These are phyloP conservation scores for Oxyruncus cristatus DNA, from an alignment of 2,113 vertebrate species.

Conservation along the genomic window DNA sequence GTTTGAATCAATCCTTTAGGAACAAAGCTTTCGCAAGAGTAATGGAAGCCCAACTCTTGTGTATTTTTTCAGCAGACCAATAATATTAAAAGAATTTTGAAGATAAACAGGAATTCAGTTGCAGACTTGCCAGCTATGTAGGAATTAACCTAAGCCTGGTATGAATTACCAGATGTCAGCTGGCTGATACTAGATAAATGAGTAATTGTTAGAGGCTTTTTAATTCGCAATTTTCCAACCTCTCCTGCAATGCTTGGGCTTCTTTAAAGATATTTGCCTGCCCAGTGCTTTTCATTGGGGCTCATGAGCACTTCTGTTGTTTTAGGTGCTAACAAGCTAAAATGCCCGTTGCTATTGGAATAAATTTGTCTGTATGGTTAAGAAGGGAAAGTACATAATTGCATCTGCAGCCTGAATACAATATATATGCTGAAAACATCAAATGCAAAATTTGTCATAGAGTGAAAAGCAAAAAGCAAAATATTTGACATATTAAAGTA, in stretches of 20 bases:
- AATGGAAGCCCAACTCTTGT: not conserved
- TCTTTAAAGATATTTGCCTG: not conserved
- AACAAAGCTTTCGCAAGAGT: slow-evolving; percentile 7
- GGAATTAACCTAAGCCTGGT: slow-evolving; percentile 52
- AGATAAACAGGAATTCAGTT: slow-evolving; percentile 48
- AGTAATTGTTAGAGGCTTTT: slow-evolving; percentile 43
- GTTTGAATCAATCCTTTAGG: not conserved
- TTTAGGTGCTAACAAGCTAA: not conserved
- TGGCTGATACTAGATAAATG: slow-evolving; percentile 49
- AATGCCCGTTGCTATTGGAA: not conserved
- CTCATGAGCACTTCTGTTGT: not conserved
- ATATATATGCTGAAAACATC: not conserved
- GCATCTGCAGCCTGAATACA: not conserved
- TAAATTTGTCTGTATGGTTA: not conserved
- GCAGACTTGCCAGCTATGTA: slow-evolving; percentile 25
- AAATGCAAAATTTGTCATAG: not conserved
- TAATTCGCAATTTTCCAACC: slow-evolving; percentile 31
- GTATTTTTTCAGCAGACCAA: slow-evolving; percentile 46
- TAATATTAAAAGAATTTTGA: slow-evolving; percentile 52
- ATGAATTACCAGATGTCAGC: slow-evolving; percentile 46
- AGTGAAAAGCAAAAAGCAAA: not conserved
- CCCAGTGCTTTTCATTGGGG: not conserved
- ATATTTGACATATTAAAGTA: not conserved
- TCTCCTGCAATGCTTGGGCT: not conserved
- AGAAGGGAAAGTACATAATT: not conserved